A percentile compares a stretch with the other conserved stretches of the same genome.
phyloP scores from a whole-genome alignment of 2,113 vertebrate genomes.

The Tympanuchus pallidicinctus region DNA sequence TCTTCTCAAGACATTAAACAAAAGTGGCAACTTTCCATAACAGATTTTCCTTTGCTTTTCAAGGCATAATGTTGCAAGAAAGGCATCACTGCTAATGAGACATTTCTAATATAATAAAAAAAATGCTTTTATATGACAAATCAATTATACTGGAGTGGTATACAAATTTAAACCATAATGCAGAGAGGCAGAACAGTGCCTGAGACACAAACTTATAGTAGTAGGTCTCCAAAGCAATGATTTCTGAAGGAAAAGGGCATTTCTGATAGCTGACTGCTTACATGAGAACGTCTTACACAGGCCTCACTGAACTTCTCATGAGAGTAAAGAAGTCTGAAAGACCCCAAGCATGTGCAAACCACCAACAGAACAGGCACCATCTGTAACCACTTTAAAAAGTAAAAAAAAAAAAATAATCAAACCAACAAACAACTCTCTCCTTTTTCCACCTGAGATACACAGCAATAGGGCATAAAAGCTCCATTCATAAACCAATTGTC shows the following conservation, averaged over 20 bases:
- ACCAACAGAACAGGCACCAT: not conserved
- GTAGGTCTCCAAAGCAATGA: not conserved
- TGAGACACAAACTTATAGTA: not conserved
- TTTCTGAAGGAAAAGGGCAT: not conserved
- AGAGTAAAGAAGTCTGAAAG: not conserved
- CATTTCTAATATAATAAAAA: not conserved
- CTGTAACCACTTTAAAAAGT: not conserved
- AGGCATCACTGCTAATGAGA: not conserved
- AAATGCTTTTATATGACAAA: not conserved
- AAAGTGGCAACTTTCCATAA: not conserved
- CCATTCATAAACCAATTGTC: not conserved
- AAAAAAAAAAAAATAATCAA: too few species aligned
- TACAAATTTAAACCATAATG: not conserved
- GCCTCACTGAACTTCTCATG: not conserved
- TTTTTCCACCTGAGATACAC: not conserved
- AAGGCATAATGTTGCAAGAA: not conserved
- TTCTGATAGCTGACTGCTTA: not conserved
- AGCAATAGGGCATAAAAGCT: not conserved
- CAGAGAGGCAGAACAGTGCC: not conserved
- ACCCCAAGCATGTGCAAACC: not conserved
- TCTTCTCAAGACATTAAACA: slow-evolving; percentile 25
- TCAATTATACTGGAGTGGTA: not conserved
- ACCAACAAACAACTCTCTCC: not conserved
- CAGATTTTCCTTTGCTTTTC: slow-evolving; percentile 19
- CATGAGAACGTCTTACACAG: not conserved